These are phyloP conservation scores for Agelaius tricolor DNA, from an alignment of 2,113 vertebrate genomes.

Conservation along the genomic window DNA sequence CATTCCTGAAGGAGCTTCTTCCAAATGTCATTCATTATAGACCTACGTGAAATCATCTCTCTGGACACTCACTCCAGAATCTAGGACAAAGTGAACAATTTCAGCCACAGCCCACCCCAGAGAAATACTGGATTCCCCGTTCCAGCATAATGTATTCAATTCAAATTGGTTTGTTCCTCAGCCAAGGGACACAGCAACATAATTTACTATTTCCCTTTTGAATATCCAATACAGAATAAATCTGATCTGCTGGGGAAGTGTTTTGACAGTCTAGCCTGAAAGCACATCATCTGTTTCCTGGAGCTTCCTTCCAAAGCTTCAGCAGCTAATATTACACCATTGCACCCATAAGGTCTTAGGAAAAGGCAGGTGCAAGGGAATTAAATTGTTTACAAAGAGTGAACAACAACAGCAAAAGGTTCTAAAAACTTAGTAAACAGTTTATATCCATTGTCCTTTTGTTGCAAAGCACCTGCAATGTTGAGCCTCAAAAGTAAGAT, in stretches of 20 bases:
- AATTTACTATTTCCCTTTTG: constrained; percentile 60
- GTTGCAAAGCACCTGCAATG: not conserved
- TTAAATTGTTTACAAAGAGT: not conserved
- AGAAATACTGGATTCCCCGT: constrained; percentile 1
- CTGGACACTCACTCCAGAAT: not conserved
- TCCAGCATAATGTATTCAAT: constrained; percentile 4
- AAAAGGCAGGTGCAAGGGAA: not conserved
- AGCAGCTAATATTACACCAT: constrained; percentile 35
- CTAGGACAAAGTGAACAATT: constrained; percentile 1
- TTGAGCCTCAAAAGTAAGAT: not conserved
- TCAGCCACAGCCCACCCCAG: constrained; percentile 20
- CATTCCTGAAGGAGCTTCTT: constrained; percentile 17
- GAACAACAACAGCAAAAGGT: not conserved
- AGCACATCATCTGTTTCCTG: constrained; percentile 57
- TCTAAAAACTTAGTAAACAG: not conserved
- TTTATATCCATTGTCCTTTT: not conserved
- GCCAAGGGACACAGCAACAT: constrained; percentile 47
- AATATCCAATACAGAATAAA: constrained; percentile 54
- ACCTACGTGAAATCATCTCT: not conserved
- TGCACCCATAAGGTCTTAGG: not conserved
- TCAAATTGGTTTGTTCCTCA: constrained; percentile 35
- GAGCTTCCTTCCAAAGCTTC: constrained; percentile 37
- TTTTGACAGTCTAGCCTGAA: constrained; percentile 54
- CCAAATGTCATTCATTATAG: constrained; percentile 11
- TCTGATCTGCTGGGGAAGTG: constrained; percentile 42